Base-by-base conservation (phyloP, 1,140 invertebrate species). In the Anastrepha ludens region DNA sequence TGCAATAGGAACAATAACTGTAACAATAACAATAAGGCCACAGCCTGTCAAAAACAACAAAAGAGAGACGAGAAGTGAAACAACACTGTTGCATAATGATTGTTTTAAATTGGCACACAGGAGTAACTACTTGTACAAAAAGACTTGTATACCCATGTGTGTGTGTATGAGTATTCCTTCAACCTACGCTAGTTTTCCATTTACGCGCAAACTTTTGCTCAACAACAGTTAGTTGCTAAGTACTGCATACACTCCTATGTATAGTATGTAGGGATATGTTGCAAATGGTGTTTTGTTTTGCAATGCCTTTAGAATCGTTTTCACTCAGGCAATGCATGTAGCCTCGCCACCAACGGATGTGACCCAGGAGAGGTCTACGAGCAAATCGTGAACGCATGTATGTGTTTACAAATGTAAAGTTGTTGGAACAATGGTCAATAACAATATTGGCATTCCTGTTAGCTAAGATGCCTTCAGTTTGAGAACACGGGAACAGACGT, bases 171-270 rank as follows among this genome's bases (percentile, higher is more conserved):
- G 29, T 29, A 29, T 29, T 29, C 29, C 55, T 58, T 58, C 55
- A 8, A 58, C 55, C 55, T 58, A 7, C 55, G 55, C 55, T 58
- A 7, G 20, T 9, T 67, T 8, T 3, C 20, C 65, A 67, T 67
- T 67, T 67, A 41, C 65, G 65, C 20, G 29, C 39, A 67, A 67
- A 67, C 9, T 67, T 67, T 67, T 3, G 39, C 39, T 41, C 20
- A 67, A 67, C 65, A 67, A 67, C 65, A 5, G 65, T 67, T 67
- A 67, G 65, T 67, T 20, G 65, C 39, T 67, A 67, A 67, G n/a
- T 67, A 3, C 65, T 39, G 9, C 29, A 29, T 29, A 29, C 29
- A 29, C 29, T 29, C 29, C 29, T 29, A 29, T 29, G 29, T 29
- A 29, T 29, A 29, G 29, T 29, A 29, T 29, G 29, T 29, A 29